Base-by-base conservation (phyloP, 2,113 vertebrate genomes). In the Oreochromis niloticus region DNA sequence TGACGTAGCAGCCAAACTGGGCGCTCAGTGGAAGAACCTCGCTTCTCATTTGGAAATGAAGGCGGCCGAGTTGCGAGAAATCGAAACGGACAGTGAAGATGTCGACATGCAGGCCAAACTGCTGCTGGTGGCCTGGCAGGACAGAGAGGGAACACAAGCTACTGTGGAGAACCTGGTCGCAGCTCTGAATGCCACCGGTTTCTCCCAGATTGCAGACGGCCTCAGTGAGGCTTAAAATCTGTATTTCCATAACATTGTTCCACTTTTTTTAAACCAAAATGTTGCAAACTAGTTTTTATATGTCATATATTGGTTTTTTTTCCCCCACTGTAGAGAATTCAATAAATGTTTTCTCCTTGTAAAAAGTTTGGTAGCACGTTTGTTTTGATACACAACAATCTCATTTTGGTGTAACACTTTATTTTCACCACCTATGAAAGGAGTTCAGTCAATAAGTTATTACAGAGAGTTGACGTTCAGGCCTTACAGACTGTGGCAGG, bases 111-210 rank as follows among this genome's bases (percentile, higher is more conserved):
- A 98, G 92, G 99, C 99, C 0, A 99, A 98, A 91, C 97, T 99
- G 95, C 96, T 99, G 89, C 97, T 99, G 8, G 97, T 99, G 2
- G 97, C 98, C 85, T 99, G 99, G 99, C 99, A 99, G 95, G 99
- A 99, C 79, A 95, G 98, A 84, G 99, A 99, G 92, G 98, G 97
- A 0, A 8, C 93, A 0, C 98, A 98, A 1, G 98, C 99, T 0
- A 98, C 96, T 0, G 96, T 97, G 0, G 98, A 98, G 86, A 98
- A 95, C 83, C 96, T 99, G 85, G 94, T 97, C 1, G 13, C 87
- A 0, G 98, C 98, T 0, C 96, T 99, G 4, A 97, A 59, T 54
- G 94, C 97, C 0, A 97, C 98, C 0, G 97, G 97, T 3, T 95
- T 99, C 56, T 88, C 91, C 7, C 97, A 97, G 75, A 96, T 99